Conservation (phyloP, 2,797 vertebrate species). For the Phaenicophaeus curvirostris region DNA sequence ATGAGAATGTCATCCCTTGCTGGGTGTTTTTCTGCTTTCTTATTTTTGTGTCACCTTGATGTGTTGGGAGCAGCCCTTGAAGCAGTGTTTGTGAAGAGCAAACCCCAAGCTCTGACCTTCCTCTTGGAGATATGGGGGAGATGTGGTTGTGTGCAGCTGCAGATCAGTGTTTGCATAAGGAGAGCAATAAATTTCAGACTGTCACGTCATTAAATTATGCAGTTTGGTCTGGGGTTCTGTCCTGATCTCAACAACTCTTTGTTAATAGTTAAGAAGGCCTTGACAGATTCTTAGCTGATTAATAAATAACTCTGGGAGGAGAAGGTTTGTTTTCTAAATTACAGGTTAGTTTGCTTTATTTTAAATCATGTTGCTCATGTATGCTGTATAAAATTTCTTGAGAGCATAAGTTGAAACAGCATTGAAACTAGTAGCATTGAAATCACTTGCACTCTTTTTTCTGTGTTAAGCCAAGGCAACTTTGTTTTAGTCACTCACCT, state of each 20-base stretch:
- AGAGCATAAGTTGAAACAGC: neutral
- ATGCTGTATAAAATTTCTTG: neutral
- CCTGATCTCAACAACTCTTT: constrained; percentile 42
- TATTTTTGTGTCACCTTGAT: neutral
- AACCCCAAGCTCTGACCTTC: neutral
- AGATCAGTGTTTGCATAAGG: constrained; percentile 39
- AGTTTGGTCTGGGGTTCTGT: constrained; percentile 11
- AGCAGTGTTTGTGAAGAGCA: neutral
- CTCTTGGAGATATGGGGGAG: neutral
- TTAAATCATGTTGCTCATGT: neutral
- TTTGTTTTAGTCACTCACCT: neutral
- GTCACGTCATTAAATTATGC: neutral
- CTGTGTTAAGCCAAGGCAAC: neutral
- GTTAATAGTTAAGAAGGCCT: constrained; percentile 43
- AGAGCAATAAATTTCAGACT: constrained; percentile 30
- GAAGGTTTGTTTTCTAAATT: neutral
- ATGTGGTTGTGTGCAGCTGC: neutral
- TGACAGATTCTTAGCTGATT: constrained; percentile 7
- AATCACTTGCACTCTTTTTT: neutral
- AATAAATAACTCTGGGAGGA: constrained; percentile 36
- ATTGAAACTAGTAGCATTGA: neutral
- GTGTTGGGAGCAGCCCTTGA: neutral
- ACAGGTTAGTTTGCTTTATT: neutral
- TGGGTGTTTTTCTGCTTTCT: neutral
- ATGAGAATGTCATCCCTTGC: neutral